A percentile compares a stretch with the other conserved stretches of the same genome.
Conservation (phyloP, 2,888 invertebrate species). For the Cecidostiba fungosa region DNA sequence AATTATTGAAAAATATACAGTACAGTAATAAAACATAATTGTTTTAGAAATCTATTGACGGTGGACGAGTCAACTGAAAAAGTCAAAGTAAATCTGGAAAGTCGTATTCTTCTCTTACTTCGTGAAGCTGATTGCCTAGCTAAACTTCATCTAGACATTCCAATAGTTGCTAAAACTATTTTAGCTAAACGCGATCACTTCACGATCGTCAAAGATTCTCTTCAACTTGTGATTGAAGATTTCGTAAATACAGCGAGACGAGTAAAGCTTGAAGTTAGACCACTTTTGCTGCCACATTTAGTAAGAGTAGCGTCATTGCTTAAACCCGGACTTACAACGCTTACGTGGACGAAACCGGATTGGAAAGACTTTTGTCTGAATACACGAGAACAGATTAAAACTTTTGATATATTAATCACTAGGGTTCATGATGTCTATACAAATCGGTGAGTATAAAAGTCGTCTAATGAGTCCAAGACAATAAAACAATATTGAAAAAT, state of each 20-base stretch:
- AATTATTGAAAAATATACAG: background rate
- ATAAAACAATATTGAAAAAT: background rate
- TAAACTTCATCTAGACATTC: constrained; percentile 90
- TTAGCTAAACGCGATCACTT: constrained; percentile 90
- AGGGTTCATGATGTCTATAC: constrained; percentile 95
- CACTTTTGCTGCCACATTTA: constrained; percentile 93
- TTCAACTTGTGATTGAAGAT: constrained; percentile 90
- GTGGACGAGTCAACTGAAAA: constrained; percentile 85
- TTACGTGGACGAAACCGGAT: constrained; percentile 93
- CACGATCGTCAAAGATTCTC: constrained; percentile 87
- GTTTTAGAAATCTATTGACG: constrained; percentile 82
- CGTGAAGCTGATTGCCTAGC: constrained; percentile 92
- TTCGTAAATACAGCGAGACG: constrained; percentile 87
- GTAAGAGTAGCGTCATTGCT: constrained; percentile 91
- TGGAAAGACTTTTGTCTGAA: constrained; percentile 90
- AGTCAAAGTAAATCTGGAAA: constrained; percentile 89
- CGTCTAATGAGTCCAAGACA: background rate
- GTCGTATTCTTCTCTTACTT: constrained; percentile 88
- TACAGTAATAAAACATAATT: background rate
- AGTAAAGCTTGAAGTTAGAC: constrained; percentile 94
- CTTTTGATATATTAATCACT: constrained; percentile 88
- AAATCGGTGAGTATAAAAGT: constrained; percentile 81
- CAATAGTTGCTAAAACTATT: constrained; percentile 90
- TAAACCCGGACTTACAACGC: constrained; percentile 89
- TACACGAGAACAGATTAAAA: constrained; percentile 89